Base-by-base conservation (phyloP, 2,888 invertebrate genomes). In the Plebejus argus region DNA sequence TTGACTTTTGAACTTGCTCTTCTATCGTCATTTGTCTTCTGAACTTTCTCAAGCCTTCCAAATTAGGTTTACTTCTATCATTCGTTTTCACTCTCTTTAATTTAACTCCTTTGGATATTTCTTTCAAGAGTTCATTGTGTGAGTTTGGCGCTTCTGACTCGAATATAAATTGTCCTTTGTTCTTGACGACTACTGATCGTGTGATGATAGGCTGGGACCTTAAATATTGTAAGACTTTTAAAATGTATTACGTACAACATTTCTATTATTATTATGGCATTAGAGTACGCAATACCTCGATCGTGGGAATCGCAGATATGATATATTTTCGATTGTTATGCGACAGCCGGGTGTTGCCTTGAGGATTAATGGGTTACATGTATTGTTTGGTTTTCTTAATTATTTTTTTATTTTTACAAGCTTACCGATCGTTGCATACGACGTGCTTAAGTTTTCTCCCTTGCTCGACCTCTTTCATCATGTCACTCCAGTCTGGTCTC, bases 381-480 rank as follows among this genome's bases (percentile, higher is more conserved):
- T 10, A 10, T 10, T 49, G 49, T 1, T 7, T 78, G 33, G 2
- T n/a, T 8, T 20, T 72, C 5, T 49, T 49, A 72, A 33, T 33
- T 76, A 53, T n/a, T 66, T 0, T 23, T 3, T 33, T n/a, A 53
- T 18, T 77, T 8, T 66, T 45, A 45, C 20, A 8, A 53, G 74
- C 80, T 80, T 83, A 96, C 91, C 97, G 95, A 88, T 98, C 98
- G 89, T 98, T 98, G 89, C 97, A 97, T 83, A 96, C 95, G 75
- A 98, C 97, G 86, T 98, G 97, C 85, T 96, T 96, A 81, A 98
- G 91, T 86, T 96, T 97, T 84, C 89, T 96, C 76, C 97, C 97
- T 81, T 95, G 93, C 87, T 98, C 98, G n/a, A 98, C 97, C 89
- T 98, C 98, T 88, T 98, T 98, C 96, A 98, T 97, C 96, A 98